Evolutionary conservation across 1,140 invertebrate genomes (phyloP).

Genomic region (Drosophila oshimai): DNA sequence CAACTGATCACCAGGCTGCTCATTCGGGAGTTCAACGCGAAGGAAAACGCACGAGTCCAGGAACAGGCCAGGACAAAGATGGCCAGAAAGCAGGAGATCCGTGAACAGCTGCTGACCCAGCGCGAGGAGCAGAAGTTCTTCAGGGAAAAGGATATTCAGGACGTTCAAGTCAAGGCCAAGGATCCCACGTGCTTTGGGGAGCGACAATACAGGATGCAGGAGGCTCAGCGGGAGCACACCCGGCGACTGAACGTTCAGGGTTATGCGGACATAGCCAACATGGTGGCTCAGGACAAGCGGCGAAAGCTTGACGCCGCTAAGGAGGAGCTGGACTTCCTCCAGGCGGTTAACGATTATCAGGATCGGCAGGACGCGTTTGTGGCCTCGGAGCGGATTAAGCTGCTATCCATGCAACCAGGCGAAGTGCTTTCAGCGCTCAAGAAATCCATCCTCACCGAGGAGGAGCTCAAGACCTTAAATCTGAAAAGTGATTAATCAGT

Average conservation of each 20-base stretch:
- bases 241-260: not conserved
- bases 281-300: not conserved
- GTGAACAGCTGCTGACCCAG: slow-evolving; percentile 41
- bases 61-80: slow-evolving; percentile 7
- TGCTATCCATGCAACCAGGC: slow-evolving; percentile 25
- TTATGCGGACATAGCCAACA: slow-evolving; percentile 4
- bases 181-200: slow-evolving; percentile 57
- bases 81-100: slow-evolving; percentile 33
- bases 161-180: not conserved
- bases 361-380: slow-evolving; percentile 19
- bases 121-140: slow-evolving; percentile 44
- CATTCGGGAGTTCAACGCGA: slow-evolving; percentile 36
- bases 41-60: slow-evolving; percentile 17
- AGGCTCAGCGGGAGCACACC: not conserved
- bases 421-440: slow-evolving; percentile 40
- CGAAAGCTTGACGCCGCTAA: slow-evolving; percentile 8
- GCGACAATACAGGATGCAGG: slow-evolving; percentile 30
- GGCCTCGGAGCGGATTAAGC: slow-evolving; percentile 46
- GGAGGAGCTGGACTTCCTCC: slow-evolving; percentile 19
- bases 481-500: slow-evolving; percentile 8
- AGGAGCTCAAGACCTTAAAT: slow-evolving; percentile 33
- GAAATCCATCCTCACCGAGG: slow-evolving; percentile 9
- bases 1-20: slow-evolving; percentile 42
- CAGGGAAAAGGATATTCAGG: slow-evolving; percentile 11
- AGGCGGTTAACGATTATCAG: slow-evolving; percentile 32